Evolutionary conservation across 2,113 vertebrate species (phyloP), one percentile per base, ranked within the genome.

Genomic region (Danionella cerebrum): DNA sequence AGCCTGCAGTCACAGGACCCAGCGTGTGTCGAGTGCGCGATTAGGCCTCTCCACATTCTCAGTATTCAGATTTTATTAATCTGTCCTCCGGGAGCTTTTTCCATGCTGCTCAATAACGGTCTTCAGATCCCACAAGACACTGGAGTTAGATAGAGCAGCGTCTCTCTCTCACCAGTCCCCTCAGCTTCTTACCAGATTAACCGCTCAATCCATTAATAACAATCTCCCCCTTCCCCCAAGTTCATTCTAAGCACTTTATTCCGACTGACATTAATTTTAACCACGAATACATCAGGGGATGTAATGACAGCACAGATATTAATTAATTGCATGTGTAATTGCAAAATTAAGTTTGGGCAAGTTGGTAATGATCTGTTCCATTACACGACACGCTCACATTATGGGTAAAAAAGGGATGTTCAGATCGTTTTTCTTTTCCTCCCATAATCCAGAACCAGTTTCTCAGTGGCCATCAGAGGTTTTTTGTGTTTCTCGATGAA

Each of bases 281-380:
- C 83, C 77, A 76, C 74, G 83, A 89, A 87, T 87, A 87, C 85
- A 85, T 85, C 77, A 79, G 85, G 80, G 84, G 76, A 75, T 84
- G 84, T 87, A 88, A 90, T 89, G 87, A 90, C 87, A 87, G 86
- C 84, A 88, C 84, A 89, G 83, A 86, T 86, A 88, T 89, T 89
- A 90, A 90, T 89, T 90, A 89, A 90, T 89, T 89, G 89, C 87
- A 85, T 86, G 80, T 85, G 87, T 90, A 89, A 90, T 90, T 89
- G 87, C 85, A 80, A 90, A 90, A 88, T 88, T 88, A 89, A 88
- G 87, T 90, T 90, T 89, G 67, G 80, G 85, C 83, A 88, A 88
- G 76, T 89, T 86, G 79, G 84, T 90, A 89, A 89, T 89, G 87
- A 89, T 87, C 83, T 84, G 82, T 81, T 85, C 87, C 88, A 88